Evolutionary conservation across 2,113 vertebrate species (phyloP).

Genomic region (Mustela lutreola): DNA sequence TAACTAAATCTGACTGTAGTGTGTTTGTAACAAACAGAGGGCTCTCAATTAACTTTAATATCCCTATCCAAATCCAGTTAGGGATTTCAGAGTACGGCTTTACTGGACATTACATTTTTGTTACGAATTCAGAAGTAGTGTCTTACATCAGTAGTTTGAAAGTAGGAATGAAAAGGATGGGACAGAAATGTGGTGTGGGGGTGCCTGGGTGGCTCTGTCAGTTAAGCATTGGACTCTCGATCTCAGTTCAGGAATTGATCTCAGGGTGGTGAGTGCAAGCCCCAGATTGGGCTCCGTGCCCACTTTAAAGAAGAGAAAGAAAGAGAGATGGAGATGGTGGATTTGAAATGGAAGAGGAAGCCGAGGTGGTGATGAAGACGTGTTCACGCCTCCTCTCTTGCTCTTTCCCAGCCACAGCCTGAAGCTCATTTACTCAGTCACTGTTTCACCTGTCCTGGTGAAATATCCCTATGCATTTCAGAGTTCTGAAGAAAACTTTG

Average conservation of each 20-base stretch:
- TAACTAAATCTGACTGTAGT: neutral
- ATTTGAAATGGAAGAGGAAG: neutral
- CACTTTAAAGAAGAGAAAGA: neutral
- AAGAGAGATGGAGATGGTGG: neutral
- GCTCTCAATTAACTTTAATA: neutral
- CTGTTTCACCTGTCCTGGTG: neutral
- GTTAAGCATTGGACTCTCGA: neutral
- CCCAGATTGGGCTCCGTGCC: neutral
- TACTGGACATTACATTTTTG: neutral
- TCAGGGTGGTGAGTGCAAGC: neutral
- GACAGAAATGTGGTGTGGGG: neutral
- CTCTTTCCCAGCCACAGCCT: neutral
- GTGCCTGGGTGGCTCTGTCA: neutral
- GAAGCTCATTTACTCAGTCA: neutral
- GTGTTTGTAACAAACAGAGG: neutral
- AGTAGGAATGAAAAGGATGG: slow-evolving; percentile 29
- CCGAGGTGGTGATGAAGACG: neutral
- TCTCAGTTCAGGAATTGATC: neutral
- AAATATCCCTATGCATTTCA: neutral
- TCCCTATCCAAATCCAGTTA: neutral
- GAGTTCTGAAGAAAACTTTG: slow-evolving; percentile 64
- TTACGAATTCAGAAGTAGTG: slow-evolving; percentile 42
- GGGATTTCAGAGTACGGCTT: neutral
- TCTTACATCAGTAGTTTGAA: slow-evolving; percentile 22
- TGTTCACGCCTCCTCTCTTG: rapidly evolving